Conservation (phyloP, 2,888 invertebrate species). For the Odiellus spinosus region DNA sequence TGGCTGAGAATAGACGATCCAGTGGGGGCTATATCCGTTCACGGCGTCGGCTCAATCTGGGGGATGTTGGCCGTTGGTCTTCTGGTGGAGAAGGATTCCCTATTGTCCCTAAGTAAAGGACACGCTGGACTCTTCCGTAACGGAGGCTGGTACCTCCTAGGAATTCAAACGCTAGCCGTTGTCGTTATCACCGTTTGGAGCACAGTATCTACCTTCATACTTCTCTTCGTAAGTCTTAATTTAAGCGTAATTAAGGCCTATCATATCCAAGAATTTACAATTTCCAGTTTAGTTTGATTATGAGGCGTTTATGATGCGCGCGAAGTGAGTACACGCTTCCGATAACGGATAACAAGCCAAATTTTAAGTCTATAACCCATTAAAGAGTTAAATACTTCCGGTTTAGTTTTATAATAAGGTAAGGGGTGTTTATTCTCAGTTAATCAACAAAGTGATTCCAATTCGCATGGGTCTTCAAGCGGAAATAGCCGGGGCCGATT, state of each 20-base stretch:
- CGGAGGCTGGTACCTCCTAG: slow-evolving; percentile 55
- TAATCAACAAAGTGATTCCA: slow-evolving; percentile 56
- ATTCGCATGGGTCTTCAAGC: slow-evolving; percentile 73
- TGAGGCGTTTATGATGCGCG: no score
- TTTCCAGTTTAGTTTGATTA: no score
- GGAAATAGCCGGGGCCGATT: slow-evolving; percentile 73
- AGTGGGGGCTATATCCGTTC: slow-evolving; percentile 79
- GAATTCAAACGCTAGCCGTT: slow-evolving; percentile 57
- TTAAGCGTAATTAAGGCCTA: no score
- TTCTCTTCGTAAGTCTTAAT: slow-evolving; percentile 22
- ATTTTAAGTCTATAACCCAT: no score
- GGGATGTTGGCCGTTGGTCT: slow-evolving; percentile 18
- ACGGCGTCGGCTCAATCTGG: slow-evolving; percentile 38
- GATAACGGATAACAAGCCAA: no score
- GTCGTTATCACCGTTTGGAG: slow-evolving; percentile 61
- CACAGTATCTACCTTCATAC: slow-evolving; percentile 41
- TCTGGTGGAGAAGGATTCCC: slow-evolving; percentile 13
- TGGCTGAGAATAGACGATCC: slow-evolving; percentile 68
- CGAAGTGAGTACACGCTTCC: no score
- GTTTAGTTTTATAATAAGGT: no score
- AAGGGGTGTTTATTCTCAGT: slow-evolving; percentile 21
- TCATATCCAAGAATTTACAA: no score
- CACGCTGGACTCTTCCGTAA: slow-evolving; percentile 33
- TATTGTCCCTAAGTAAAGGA: slow-evolving; percentile 45
- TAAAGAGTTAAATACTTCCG: no score